Evolutionary conservation across 2,888 invertebrate genomes (phyloP), one percentile per base, ranked within the genome.

Genomic region (Leucozona laternaria): DNA sequence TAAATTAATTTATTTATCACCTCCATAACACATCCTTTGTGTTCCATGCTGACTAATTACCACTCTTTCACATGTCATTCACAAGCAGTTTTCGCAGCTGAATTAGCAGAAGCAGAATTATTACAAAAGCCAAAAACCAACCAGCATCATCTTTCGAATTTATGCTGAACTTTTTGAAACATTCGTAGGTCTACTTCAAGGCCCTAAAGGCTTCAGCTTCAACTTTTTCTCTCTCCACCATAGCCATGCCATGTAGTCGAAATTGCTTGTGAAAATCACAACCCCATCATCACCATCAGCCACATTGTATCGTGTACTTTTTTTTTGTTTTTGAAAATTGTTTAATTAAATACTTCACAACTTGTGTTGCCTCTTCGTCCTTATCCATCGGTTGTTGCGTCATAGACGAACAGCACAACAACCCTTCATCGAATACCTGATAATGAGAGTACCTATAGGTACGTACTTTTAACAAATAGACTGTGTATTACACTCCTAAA

Each of bases 281-380:
- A 15, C 15, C 53, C 8, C 25, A 62, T 48, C 62, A 57, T 62
- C 77, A 64, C 17, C n/a, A 45, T 15, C 43, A 31, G 11, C 37
- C 20, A 17, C 17, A 20, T 4, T 15, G 17, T 37, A 15, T 60
- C 10, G 22, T 15, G 2, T 34, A 1, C 17, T 31, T 34, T 34
- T 58, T 40, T 13, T 37, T 34, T 22, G 10, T 72, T 83, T 79
- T 55, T 60, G 45, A 62, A 75, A 73, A 83, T 64, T 84, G 31
- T 79, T 75, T 79, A 79, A 84, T 75, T 79, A 84, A 84, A 84
- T 75, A 75, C 70, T 58, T 79, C 73, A 60, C 73, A 60, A 40
- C 15, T 60, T 53, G 25, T 64, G 28, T 25, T 28, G 8, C 45
- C 22, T n/a, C 45, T 4, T 48, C n/a, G 13, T 5, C 25, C 40